A percentile compares a stretch with the other conserved stretches of the same genome.
These are phyloP conservation scores for Calycopis cecrops DNA, from an alignment of 1,140 invertebrate genomes.

Conservation along the genomic window DNA sequence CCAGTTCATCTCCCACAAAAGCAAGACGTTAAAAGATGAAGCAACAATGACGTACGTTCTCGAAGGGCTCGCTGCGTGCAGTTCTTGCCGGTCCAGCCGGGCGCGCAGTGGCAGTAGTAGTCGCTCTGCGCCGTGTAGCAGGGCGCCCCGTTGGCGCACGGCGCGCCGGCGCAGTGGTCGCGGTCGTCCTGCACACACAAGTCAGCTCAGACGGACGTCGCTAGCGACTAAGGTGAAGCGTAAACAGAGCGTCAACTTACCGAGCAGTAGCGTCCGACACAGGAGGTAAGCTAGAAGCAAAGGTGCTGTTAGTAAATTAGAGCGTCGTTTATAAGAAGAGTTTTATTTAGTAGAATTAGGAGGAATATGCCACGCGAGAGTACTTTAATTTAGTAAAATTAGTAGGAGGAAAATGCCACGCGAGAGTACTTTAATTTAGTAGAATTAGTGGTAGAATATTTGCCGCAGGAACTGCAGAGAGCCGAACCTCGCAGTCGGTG, in stretches of 20 bases:
- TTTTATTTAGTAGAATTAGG: too few species aligned
- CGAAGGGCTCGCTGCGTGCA: constrained; percentile 82
- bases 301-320: constrained; percentile 55
- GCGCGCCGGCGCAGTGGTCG: constrained; percentile 88
- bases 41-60: constrained; percentile 36
- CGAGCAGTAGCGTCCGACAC: constrained; percentile 58
- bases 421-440: constrained; percentile 13
- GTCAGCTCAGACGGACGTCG: neutral
- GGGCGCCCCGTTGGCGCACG: constrained; percentile 85
- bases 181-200: constrained; percentile 80
- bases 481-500: constrained; percentile 83
- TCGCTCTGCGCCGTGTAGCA: constrained; percentile 91
- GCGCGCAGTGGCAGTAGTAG: constrained; percentile 93
- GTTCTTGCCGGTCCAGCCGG: constrained; percentile 91
- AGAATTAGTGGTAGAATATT: constrained; percentile 9
- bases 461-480: neutral
- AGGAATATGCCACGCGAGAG: too few species aligned
- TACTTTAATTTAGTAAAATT: too few species aligned
- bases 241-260: constrained; percentile 38
- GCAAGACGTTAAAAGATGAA: too few species aligned
- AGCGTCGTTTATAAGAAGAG: too few species aligned
- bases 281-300: constrained; percentile 68
- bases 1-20: too few species aligned
- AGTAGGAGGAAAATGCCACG: too few species aligned
- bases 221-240: neutral